Evolutionary conservation across 1,140 invertebrate genomes (phyloP), one percentile per base, ranked within the genome.

Genomic region (Zeugodacus cucurbitae): DNA sequence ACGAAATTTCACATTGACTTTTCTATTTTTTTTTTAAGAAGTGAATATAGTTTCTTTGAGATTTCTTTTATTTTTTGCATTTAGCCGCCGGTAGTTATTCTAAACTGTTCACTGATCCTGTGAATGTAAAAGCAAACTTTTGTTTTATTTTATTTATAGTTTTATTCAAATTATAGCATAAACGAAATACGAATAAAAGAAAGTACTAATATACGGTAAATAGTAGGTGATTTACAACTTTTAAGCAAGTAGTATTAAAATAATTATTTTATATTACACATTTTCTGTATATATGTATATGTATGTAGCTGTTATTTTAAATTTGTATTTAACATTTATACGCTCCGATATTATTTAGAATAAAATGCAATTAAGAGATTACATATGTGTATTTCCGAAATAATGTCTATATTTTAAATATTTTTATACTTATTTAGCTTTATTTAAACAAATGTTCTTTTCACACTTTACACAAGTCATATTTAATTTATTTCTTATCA

Each of bases 141-240:
- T 62, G 8, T n/a, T 26, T 2, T 62, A 62, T 74, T 41, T n/a
- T 74, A 41, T 74, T 74, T 41, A 2, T 22, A n/a, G 67, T 41
- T 74, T 74, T 74, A 74, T 74, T 74, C 0, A 74, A 74, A 74
- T n/a, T 20, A 74, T 74, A 74, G 17, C 34, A 34, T 74, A 74
- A 74, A 74, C 67, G 7, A 67, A 29, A 67, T 17, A 32, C 64
- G 32, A 67, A 67, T 67, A 67, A 37, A 37, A 74, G 20, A 22
- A 74, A 37, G 41, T 74, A 41, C 32, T 62, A 37, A 37, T 8
- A 74, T 74, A 22, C 14, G 17, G 17, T 34, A 37, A 37, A 34
- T 37, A 74, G 34, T 41, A 41, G 32, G 41, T 74, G 32, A 74
- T 20, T 74, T 74, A 37, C 32, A 37, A 5, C 32, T 17, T 41